A percentile compares a stretch with the other conserved stretches of the same genome.
These are phyloP conservation scores for Anodontia alba DNA, from an alignment of 2,888 invertebrate species.

Conservation along the genomic window DNA sequence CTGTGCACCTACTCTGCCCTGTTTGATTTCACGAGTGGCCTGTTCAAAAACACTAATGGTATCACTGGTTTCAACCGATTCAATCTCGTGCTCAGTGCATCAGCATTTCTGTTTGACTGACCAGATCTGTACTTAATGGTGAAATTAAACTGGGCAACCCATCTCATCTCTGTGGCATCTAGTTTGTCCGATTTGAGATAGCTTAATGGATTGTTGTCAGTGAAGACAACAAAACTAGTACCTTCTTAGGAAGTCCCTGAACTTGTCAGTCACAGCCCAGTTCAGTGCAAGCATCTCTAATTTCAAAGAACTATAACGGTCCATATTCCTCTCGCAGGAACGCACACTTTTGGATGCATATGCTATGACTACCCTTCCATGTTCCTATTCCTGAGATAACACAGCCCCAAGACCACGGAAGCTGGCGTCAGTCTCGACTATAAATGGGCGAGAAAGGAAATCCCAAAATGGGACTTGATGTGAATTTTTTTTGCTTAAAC, in stretches of 20 bases:
- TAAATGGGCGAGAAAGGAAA: constrained; percentile 52
- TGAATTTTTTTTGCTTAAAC: constrained; percentile 41
- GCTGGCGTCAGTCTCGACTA: constrained; percentile 60
- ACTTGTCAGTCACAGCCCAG: constrained; percentile 40
- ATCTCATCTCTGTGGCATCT: constrained; percentile 5
- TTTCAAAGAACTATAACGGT: constrained; percentile 54
- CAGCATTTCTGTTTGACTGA: not conserved
- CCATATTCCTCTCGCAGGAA: constrained; percentile 46
- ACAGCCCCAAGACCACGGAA: constrained; percentile 57
- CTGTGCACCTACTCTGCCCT: not conserved
- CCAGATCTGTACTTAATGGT: constrained; percentile 27
- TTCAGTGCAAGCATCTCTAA: constrained; percentile 44
- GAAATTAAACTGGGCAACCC: constrained; percentile 45
- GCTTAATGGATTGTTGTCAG: constrained; percentile 20
- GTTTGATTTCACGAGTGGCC: not conserved
- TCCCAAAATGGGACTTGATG: constrained; percentile 56
- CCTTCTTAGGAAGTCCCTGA: constrained; percentile 30
- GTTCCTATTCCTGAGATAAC: constrained; percentile 53
- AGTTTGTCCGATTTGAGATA: constrained; percentile 49
- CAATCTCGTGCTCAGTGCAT: constrained; percentile 34
- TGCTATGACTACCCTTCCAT: constrained; percentile 33
- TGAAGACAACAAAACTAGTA: constrained; percentile 27
- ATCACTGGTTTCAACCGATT: not conserved
- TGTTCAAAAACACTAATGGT: too few species aligned
- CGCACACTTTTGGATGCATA: constrained; percentile 59